Base-by-base conservation (phyloP, 2,797 vertebrate species). In the Pangasius djambal region DNA sequence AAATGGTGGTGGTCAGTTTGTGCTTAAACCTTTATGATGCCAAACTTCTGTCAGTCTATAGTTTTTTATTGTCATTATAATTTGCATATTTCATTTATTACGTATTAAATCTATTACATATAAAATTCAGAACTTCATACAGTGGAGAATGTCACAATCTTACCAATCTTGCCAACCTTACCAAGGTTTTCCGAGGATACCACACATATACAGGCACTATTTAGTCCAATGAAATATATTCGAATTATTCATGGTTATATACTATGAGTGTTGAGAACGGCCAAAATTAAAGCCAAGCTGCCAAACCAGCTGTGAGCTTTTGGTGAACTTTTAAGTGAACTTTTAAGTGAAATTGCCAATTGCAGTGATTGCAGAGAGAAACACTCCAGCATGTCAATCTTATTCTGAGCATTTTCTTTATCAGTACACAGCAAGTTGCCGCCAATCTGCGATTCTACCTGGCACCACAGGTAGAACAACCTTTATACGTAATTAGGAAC, bases 401-500 rank as follows among this genome's bases (percentile, higher is more conserved):
- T 65, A 75, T 79, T 81, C 44, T 7, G 37, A 67, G 20, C 55
- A 75, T 88, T 86, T 90, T 83, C 63, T 44, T 69, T 87, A 40
- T 65, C 74, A 75, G 90, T 91, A 87, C 89, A 90, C 90, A 93
- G 92, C 91, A 89, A 93, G 93, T 48, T n/a, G 90, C 48, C 13
- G 6, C 40, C 85, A 63, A 61, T 87, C 94, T 94, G 93, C 92
- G 92, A 95, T 95, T 88, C 69, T 67, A 86, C 55, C 94, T 94
- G 93, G 93, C 95, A 92, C 94, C 93, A 91, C 85, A 87, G 91
- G 94, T 95, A 94, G 93, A 94, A 95, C 91, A 93, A 94, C 93
- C 90, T 93, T 94, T 94, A 91, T 83, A 93, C 74, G 90, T 94
- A 95, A 96, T 96, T 96, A 96, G 93, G 94, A 95, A 94, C 93